Percentiles rank a stretch among this genome's conserved stretches.
Conservation (phyloP, 2,113 vertebrate species). For the Rhegmatorhina hoffmannsi region DNA sequence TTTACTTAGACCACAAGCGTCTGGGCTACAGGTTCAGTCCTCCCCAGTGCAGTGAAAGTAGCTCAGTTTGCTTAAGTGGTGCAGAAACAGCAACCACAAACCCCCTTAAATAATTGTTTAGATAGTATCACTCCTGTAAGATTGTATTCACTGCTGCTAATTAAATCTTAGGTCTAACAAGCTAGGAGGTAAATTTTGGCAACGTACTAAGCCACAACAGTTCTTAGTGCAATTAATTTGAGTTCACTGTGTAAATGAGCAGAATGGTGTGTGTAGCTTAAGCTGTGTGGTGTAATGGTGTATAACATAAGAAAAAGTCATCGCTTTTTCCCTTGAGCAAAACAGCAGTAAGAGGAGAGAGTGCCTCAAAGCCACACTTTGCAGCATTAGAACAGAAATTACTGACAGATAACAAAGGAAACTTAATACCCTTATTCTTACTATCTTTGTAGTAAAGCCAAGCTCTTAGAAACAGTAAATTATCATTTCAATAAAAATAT, state of each 20-base stretch:
- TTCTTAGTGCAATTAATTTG: constrained; percentile 49
- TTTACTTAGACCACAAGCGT: background rate
- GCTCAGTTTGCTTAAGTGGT: background rate
- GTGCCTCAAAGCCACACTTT: background rate
- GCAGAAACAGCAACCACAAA: background rate
- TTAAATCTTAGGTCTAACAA: constrained; percentile 29
- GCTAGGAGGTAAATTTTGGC: constrained; percentile 42
- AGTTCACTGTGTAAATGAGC: constrained; percentile 46
- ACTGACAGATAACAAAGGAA: constrained; percentile 37
- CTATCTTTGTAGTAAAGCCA: constrained; percentile 53
- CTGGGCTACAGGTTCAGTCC: background rate
- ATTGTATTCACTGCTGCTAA: constrained; percentile 25
- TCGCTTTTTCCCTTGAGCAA: background rate
- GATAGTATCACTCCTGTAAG: background rate
- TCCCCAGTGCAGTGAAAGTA: background rate
- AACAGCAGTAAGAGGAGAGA: background rate
- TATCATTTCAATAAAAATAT: constrained; percentile 45
- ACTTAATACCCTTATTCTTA: constrained; percentile 16
- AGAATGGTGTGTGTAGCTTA: background rate
- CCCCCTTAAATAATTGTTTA: background rate
- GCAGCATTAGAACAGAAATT: background rate
- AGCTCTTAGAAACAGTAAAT: constrained; percentile 46
- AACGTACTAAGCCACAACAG: constrained; percentile 7
- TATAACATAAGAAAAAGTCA: background rate
- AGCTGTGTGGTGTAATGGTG: background rate